Percentiles rank a stretch among this genome's conserved stretches.
Conservation (phyloP, 1,140 invertebrate genomes). For the Ceratina japonica region DNA sequence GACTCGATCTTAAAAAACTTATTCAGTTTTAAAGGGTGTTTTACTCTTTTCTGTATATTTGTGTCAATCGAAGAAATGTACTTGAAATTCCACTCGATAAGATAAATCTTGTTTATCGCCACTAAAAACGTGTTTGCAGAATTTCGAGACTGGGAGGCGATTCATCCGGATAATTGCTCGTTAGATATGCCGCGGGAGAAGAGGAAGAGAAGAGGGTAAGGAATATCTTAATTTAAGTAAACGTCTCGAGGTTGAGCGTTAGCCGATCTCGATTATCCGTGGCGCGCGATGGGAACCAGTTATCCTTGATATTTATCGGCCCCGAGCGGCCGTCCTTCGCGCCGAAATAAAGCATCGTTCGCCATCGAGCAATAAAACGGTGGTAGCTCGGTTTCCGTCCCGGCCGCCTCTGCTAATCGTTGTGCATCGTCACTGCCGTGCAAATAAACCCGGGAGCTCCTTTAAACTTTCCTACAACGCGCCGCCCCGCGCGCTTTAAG, state of each 20-base stretch:
- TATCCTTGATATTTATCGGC: slow-evolving; percentile 62
- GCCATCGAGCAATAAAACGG: neutral
- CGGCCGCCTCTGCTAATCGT: slow-evolving; percentile 11
- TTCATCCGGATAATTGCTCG: slow-evolving; percentile 3
- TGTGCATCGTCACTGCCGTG: slow-evolving; percentile 2
- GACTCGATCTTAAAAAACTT: too few species aligned
- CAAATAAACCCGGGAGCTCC: slow-evolving; percentile 30
- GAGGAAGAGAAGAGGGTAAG: too few species aligned
- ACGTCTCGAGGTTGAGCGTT: slow-evolving; percentile 1
- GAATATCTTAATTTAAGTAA: slow-evolving; percentile 11
- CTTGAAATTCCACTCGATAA: too few species aligned
- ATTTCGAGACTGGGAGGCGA: neutral
- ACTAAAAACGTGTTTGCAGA: too few species aligned
- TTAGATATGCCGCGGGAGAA: neutral
- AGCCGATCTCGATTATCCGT: slow-evolving; percentile 8
- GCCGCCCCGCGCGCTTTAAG: too few species aligned
- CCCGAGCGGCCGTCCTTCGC: slow-evolving; percentile 55
- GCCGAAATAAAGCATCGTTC: slow-evolving; percentile 60
- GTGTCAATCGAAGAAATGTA: too few species aligned
- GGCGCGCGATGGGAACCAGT: slow-evolving; percentile 50
- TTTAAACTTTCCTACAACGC: too few species aligned
- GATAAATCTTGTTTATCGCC: too few species aligned
- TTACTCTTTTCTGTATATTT: too few species aligned
- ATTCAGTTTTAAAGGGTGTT: too few species aligned
- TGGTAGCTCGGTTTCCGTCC: too few species aligned